These are phyloP conservation scores for Hypomesus transpacificus DNA, from an alignment of 2,113 vertebrate species.

Conservation along the genomic window DNA sequence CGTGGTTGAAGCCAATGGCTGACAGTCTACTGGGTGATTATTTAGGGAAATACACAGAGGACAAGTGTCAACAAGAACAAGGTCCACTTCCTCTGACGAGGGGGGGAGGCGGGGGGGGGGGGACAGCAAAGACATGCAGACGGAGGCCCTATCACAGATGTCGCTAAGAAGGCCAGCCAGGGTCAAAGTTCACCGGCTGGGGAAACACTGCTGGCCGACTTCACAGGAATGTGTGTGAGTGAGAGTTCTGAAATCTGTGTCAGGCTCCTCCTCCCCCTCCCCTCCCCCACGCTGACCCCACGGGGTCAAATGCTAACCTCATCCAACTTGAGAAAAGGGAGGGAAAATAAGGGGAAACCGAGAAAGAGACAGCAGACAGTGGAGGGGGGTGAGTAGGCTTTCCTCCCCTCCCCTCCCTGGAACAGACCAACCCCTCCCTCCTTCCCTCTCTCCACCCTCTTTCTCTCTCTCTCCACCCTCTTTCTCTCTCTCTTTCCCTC, in stretches of 20 bases:
- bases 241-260: slow-evolving; percentile 11
- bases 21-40: too few relatives aligned
- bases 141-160: not conserved
- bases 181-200: not conserved
- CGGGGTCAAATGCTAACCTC: slow-evolving; percentile 18
- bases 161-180: not conserved
- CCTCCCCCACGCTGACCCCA: not conserved
- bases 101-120: not conserved
- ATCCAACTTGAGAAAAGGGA: slow-evolving; percentile 4
- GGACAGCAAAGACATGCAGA: not conserved
- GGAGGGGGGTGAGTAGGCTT: slow-evolving; percentile 25
- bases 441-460: not conserved
- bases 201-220: slow-evolving; percentile 2
- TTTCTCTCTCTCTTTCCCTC: not conserved
- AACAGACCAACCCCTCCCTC: slow-evolving; percentile 14
- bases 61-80: too few relatives aligned
- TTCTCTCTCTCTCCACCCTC: not conserved
- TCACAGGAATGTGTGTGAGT: slow-evolving; percentile 1
- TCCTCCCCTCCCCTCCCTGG: slow-evolving; percentile 13
- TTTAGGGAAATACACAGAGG: too few relatives aligned
- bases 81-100: not conserved
- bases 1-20: too few relatives aligned
- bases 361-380: slow-evolving; percentile 8
- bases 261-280: not conserved
- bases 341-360: not conserved